phyloP scores from a whole-genome alignment of 1,140 invertebrate genomes.

The Diorhabda sublineata region DNA sequence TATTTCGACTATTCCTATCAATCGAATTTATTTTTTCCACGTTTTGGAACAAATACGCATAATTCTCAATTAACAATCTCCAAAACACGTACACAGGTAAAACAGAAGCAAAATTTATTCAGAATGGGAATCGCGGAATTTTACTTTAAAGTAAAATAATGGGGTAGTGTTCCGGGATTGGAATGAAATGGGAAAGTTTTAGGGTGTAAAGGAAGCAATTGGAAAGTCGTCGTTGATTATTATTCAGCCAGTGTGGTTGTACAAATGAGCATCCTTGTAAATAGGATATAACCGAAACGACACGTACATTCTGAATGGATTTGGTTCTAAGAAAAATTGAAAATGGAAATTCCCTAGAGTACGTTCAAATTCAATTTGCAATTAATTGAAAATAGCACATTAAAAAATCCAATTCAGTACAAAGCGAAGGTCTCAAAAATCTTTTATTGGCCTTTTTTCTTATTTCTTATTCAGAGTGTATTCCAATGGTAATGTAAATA shows the following conservation, averaged over 20 bases:
- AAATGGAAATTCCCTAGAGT: neutral
- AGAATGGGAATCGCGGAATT: neutral
- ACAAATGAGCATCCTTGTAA: constrained; percentile 2
- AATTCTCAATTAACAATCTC: neutral
- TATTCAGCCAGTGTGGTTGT: neutral
- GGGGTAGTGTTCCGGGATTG: neutral
- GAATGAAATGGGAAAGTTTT: neutral
- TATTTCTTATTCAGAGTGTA: too few species aligned
- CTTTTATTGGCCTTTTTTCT: too few species aligned
- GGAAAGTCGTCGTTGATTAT: neutral
- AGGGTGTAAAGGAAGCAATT: neutral
- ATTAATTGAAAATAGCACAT: neutral
- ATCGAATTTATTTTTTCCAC: too few species aligned
- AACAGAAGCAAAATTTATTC: neutral
- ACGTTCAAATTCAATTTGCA: neutral
- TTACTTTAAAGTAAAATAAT: neutral
- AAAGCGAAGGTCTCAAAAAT: too few species aligned
- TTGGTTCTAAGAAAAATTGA: neutral
- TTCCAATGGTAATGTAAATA: too few species aligned
- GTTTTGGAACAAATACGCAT: too few species aligned
- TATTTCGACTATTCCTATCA: too few species aligned
- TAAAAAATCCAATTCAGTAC: neutral
- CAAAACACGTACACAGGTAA: neutral
- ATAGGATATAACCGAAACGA: constrained; percentile 2
- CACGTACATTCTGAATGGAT: neutral